These are phyloP conservation scores for Bimastos eiseni DNA, from an alignment of 2,888 invertebrate species.

Conservation along the genomic window DNA sequence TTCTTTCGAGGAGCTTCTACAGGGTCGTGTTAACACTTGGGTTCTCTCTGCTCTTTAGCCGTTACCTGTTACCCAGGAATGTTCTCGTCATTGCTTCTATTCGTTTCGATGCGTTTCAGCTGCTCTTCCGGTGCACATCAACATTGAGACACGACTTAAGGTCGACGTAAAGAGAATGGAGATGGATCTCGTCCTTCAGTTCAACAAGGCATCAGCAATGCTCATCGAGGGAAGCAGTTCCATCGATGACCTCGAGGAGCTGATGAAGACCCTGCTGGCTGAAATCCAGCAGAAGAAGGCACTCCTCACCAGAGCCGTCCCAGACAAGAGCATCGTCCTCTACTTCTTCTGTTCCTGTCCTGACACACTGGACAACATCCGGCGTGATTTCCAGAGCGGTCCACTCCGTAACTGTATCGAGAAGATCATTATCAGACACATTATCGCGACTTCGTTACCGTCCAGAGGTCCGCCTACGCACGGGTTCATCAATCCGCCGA, in stretches of 20 bases:
- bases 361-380: neutral
- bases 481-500: too few species aligned
- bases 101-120: neutral
- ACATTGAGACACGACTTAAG: neutral
- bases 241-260: neutral
- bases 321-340: neutral
- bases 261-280: neutral
- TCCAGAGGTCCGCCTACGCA: too few species aligned
- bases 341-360: neutral
- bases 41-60: too few species aligned
- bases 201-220: neutral
- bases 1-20: too few species aligned
- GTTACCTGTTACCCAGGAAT: too few species aligned
- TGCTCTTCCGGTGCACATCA: neutral
- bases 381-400: neutral
- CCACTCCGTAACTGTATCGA: neutral
- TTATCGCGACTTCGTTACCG: neutral
- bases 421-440: neutral
- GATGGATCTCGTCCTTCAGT: neutral
- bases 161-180: neutral
- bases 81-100: neutral
- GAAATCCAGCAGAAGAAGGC: constrained; percentile 1
- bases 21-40: too few species aligned
- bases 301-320: neutral
- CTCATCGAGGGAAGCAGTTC: neutral